Evolutionary conservation across 2,113 vertebrate genomes (phyloP), one percentile per base, ranked within the genome.

Genomic region (Trichechus manatus): DNA sequence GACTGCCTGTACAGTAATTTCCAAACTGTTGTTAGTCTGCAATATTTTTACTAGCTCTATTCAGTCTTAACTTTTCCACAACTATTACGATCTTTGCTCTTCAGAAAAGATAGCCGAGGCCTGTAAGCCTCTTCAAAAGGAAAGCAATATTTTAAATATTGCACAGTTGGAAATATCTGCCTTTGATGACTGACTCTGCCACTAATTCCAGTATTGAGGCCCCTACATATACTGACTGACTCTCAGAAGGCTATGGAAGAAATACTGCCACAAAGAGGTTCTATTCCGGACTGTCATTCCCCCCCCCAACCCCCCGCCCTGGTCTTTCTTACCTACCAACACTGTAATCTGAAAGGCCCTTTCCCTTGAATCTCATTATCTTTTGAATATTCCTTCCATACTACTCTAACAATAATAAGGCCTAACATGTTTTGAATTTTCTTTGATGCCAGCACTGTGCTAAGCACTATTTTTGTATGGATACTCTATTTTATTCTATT

Each of bases 121-220:
- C 44, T 91, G 91, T 36, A 97, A 92, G 20, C 6, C 59, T 95
- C 56, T 86, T 82, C 84, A 27, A 92, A 95, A 84, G 44, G 29
- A 91, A 95, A 91, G n/a, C 64, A 93, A 33, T 88, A 88, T 88
- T 94, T 27, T 39, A 36, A 92, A 87, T 80, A 29, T 59, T 53
- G 13, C 50, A 64, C 27, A 63, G 61, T 74, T 93, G 87, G 87
- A 87, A 84, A 83, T 79, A 68, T 27, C 44, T 89, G 50, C 72
- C 39, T 87, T 74, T 95, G 82, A 94, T 56, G 39, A 89, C 39
- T 92, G 39, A 88, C 39, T 83, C 5, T 82, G 11, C 9, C 83
- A 89, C 36, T 86, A 83, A 91, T 93, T 96, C 53, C 82, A 80
- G 92, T 89, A 87, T 3, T 44, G 68, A 83, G n/a, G 25, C 22